phyloP scores from a whole-genome alignment of 2,797 vertebrate genomes.

The Delichon dasypus region DNA sequence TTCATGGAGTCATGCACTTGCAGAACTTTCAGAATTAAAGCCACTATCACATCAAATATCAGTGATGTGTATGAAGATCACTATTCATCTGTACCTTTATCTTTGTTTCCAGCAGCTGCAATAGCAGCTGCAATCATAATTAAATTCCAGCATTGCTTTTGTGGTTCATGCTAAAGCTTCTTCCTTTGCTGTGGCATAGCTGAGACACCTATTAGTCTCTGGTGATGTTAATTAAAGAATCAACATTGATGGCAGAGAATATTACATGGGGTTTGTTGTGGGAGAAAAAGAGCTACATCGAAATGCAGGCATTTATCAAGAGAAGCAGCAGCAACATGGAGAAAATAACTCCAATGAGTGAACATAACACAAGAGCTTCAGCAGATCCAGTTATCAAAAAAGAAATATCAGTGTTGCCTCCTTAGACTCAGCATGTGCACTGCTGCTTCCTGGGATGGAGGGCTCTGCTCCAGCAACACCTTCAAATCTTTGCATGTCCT shows the following conservation, averaged over 20 bases:
- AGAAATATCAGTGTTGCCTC: neutral
- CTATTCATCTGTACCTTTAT: neutral
- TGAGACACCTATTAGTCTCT: neutral
- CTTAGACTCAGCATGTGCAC: neutral
- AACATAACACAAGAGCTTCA: neutral
- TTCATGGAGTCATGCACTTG: neutral
- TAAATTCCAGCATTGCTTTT: neutral
- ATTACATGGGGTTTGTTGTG: neutral
- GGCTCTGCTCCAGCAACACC: neutral
- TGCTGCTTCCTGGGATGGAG: neutral
- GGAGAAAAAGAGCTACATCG: neutral
- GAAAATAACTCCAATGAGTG: neutral
- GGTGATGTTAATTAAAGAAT: neutral
- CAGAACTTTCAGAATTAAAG: neutral
- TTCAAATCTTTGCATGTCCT: neutral
- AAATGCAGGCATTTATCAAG: neutral
- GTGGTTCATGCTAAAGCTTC: neutral
- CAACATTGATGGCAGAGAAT: neutral
- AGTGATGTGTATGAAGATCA: neutral
- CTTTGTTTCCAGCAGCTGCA: neutral
- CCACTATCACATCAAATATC: neutral
- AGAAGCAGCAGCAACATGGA: neutral
- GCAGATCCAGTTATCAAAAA: neutral
- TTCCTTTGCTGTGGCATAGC: neutral
- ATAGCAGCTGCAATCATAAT: neutral